These are phyloP conservation scores for Leucopternis melanops DNA, from an alignment of 2,113 vertebrate species.

Conservation along the genomic window DNA sequence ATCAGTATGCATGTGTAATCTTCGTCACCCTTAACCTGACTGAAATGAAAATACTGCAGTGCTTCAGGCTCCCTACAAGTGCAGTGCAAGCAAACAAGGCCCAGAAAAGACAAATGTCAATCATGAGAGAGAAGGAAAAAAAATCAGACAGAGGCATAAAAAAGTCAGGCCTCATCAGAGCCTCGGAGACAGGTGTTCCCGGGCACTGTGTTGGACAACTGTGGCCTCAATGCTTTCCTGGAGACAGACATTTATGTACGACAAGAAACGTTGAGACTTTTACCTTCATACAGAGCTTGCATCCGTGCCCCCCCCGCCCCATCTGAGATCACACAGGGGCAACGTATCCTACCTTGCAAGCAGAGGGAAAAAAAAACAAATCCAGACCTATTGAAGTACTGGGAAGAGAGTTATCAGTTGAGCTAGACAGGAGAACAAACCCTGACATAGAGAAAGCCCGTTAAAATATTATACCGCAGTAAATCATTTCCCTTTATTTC, in stretches of 20 bases:
- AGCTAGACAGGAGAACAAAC: background rate
- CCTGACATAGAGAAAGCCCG: background rate
- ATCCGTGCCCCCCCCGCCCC: background rate
- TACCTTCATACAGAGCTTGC: background rate
- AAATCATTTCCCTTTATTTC: background rate
- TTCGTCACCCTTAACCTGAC: conserved; percentile 54
- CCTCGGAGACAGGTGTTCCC: background rate
- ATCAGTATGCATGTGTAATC: conserved; percentile 65
- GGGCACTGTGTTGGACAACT: background rate
- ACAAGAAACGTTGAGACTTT: background rate
- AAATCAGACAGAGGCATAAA: background rate
- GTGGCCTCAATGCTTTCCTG: background rate
- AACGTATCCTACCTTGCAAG: background rate
- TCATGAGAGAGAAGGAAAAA: background rate
- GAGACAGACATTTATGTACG: background rate
- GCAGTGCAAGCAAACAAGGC: conserved; percentile 24
- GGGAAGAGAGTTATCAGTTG: background rate
- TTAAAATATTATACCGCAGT: background rate
- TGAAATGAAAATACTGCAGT: conserved; percentile 31
- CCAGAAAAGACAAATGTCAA: conserved; percentile 54
- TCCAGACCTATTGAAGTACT: background rate
- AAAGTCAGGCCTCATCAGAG: conserved; percentile 2
- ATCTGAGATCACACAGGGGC: background rate
- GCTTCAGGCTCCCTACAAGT: conserved; percentile 32
- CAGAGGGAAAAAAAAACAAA: background rate